A percentile compares a stretch with the other conserved stretches of the same genome.
Evolutionary conservation across 2,888 invertebrate species (phyloP).

Genomic region (Arrhopalites spinosus): DNA sequence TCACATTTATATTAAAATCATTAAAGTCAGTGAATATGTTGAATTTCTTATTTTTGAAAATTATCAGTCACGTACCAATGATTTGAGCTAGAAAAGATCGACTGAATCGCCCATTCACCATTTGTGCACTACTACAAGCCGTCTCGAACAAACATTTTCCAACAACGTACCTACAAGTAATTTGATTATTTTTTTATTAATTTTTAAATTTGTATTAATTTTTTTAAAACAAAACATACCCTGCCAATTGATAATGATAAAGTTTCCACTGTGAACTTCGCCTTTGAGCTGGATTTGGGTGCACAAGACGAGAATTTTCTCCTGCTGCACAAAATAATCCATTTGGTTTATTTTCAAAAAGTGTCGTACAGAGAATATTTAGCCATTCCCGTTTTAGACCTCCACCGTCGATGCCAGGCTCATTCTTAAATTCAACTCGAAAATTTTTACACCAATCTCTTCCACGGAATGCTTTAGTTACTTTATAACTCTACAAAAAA

Average conservation of each 20-base stretch:
- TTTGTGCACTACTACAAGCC: constrained; percentile 83
- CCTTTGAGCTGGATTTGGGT: constrained; percentile 71
- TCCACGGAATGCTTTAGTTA: constrained; percentile 79
- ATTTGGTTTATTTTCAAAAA: constrained; percentile 78
- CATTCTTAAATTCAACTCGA: constrained; percentile 87
- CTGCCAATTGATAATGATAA: constrained; percentile 90
- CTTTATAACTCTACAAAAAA: constrained; percentile 67
- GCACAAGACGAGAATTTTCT: constrained; percentile 77
- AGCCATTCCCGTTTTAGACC: constrained; percentile 93
- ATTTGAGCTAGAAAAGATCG: constrained; percentile 91
- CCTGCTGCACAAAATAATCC: constrained; percentile 83
- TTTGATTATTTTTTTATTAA: too few relatives aligned
- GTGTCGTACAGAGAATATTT: constrained; percentile 81
- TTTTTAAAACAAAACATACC: constrained; percentile 58
- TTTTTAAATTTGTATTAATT: too few relatives aligned
- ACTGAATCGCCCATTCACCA: constrained; percentile 86
- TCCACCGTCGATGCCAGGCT: constrained; percentile 91
- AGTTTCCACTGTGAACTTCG: constrained; percentile 68
- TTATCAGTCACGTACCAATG: too few relatives aligned
- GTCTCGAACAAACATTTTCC: constrained; percentile 95
- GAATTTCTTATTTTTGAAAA: too few relatives aligned
- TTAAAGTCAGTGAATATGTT: too few relatives aligned
- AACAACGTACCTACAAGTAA: constrained; percentile 69
- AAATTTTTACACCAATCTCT: constrained; percentile 94
- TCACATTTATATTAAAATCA: too few relatives aligned